Evolutionary conservation across 2,113 vertebrate genomes (phyloP), one percentile per base, ranked within the genome.

Genomic region (Condylura cristata): DNA sequence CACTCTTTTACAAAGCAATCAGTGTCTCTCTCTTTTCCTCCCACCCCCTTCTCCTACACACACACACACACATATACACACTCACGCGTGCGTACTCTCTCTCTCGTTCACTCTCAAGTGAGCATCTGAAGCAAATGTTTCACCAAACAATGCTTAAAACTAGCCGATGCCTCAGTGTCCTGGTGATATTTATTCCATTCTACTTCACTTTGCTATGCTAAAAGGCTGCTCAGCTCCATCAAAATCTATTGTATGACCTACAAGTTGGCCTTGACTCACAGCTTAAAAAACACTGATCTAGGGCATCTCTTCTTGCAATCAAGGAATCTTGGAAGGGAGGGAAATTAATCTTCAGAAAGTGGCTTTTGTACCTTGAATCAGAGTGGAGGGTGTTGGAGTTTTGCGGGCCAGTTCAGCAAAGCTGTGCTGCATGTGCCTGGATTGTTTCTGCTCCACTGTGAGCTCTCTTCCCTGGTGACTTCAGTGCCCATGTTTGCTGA

Each of bases 351-450:
- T 68, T 28, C 44, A 39, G 48, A 34, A 81, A 89, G 60, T 85
- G 11, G 9, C 71, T 32, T 4, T 2, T 37, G 20, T 20, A 0
- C 28, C 18, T 70, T 0, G 0, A 51, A 70, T 60, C 39, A 3
- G 74, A 86, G 34, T 28, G 1, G 6, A 63, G 48, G 9, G 46
- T 20, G 44, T 48, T 30, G 0, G 3, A 4, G 37, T 60, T n/a
- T 39, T 8, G 51, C 48, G 14, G 63, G 9, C n/a, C 34, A 41
- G n/a, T 34, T 48, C 51, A 46, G 66, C 14, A 24, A 51, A 13
- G 16, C n/a, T 11, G 44, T 12, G 8, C 0, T 1, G 1, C 17
- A 39, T 37, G 63, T 14, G 32, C 4, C 1, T 10, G 28, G 51
- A 13, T 16, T 14, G 10, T 4, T 14, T 80, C 82, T 16, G 22